Base-by-base conservation (phyloP, 2,888 invertebrate genomes). In the Lomographa bimaculata region DNA sequence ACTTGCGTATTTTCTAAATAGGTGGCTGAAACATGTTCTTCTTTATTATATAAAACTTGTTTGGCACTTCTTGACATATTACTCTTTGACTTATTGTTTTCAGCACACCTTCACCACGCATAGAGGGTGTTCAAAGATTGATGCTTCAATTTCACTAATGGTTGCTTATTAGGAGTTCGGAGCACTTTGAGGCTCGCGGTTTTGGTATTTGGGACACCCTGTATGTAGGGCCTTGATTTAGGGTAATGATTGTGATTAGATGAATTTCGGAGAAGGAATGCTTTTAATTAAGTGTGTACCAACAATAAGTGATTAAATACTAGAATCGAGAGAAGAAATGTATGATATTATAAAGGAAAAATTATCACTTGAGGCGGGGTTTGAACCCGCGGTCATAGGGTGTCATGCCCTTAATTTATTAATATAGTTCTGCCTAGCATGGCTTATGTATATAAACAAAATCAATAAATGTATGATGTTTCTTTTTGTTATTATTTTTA, bases 141-240 rank as follows among this genome's bases (percentile, higher is more conserved):
- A 76, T 73, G 75, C 60, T 67, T 71, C 71, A 75, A 76, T 74
- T 72, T 66, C 59, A 49, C 65, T 72, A 77, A 77, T 75, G 66
- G 72, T 48, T 54, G 62, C 71, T 73, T 71, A 72, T 72, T 71
- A 39, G 64, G 50, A 55, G 60, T 53, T 59, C 45, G 36, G 30
- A 55, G 60, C 54, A 49, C 45, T 38, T 49, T 36, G 34, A 37
- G 39, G 50, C 24, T 35, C 38, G 44, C 42, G 42, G 41, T 25
- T 46, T 37, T 32, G 41, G 48, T 53, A 43, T 44, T 52, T 47
- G 41, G 38, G 37, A 36, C 44, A 42, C 21, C 40, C 38, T 46
- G 34, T 26, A 25, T 28, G 14, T 33, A 35, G 39, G 39, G 33
- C 26, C 49, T 40, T 47, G 45, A 46, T 47, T 34, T 35, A 45